Evolutionary conservation across 1,140 invertebrate species (phyloP), one percentile per base, ranked within the genome.

Genomic region (Lordiphosa clarofinis): DNA sequence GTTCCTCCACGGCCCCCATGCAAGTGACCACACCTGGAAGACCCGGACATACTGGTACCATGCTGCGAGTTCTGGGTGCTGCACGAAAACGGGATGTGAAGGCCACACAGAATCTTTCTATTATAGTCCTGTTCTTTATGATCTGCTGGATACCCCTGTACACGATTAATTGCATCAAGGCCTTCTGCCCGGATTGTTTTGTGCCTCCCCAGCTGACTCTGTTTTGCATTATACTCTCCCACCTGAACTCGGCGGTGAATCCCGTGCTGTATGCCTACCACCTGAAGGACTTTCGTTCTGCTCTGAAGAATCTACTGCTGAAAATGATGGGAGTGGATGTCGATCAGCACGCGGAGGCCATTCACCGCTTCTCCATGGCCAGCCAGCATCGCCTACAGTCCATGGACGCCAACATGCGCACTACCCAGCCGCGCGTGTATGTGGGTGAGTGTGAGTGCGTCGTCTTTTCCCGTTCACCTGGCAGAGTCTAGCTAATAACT

Each of bases 101-200:
- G 89, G 95, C 95, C 5, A 96, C 96, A 1, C 95, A 97, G 79
- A 97, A 96, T 88, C 91, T 98, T 0, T 95, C 95, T 38, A 94
- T 96, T 57, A 97, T 98, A 47, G 96, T 98, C 1, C 89, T 95
- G 33, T 97, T 97, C 90, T 98, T 98, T 90, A 95, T 97, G 89
- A 91, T 97, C 42, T 97, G 96, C 84, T 98, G 96, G 96, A 95
- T 97, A 46, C 96, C 96, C 0, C 90, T 98, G 3, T 97, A 97
- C 89, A 97, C 95, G 19, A 95, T 97, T 62, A 97, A 98, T 88
- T 96, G 95, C 70, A 91, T 97, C 11, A 92, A 95, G 86, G 95
- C 95, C 1, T 96, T 96, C 86, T 94, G 93, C 72, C 92, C 91
- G 0, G 76, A 91, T 2, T 94, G 94, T 72, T 87, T 92, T 46